Conservation (phyloP, 1,140 invertebrate species). For the Homalodisca vitripennis region DNA sequence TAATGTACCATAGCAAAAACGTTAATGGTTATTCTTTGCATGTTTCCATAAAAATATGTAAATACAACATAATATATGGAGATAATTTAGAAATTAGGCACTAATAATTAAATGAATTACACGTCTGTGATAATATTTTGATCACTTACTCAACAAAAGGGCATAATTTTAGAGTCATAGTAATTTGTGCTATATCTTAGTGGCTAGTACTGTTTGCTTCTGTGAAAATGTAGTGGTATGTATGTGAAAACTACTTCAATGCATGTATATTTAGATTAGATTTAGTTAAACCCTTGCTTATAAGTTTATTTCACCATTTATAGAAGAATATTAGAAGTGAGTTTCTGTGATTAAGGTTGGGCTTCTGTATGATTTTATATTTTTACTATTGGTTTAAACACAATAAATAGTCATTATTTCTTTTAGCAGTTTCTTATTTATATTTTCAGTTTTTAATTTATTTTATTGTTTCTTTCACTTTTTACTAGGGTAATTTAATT, state of each 20-base stretch:
- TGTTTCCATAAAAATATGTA: slow-evolving; percentile 1
- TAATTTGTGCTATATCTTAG: background rate
- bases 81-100: slow-evolving; percentile 18
- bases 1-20: background rate
- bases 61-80: slow-evolving; percentile 11
- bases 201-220: background rate
- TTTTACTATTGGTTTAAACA: no score
- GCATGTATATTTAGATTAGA: slow-evolving; percentile 11
- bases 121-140: slow-evolving; percentile 20
- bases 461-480: no score
- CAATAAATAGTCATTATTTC: no score
- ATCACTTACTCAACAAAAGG: slow-evolving; percentile 17
- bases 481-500: no score
- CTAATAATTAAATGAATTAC: slow-evolving; percentile 22
- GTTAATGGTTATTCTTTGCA: background rate
- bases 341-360: no score
- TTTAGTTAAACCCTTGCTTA: background rate
- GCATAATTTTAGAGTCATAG: background rate
- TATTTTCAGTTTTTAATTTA: no score
- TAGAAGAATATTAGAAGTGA: no score
- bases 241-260: background rate
- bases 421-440: no score
- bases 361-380: no score
- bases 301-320: background rate
- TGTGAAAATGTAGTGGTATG: background rate